These are phyloP conservation scores for Eupithecia abbreviata DNA, from an alignment of 2,888 invertebrate species.

Conservation along the genomic window DNA sequence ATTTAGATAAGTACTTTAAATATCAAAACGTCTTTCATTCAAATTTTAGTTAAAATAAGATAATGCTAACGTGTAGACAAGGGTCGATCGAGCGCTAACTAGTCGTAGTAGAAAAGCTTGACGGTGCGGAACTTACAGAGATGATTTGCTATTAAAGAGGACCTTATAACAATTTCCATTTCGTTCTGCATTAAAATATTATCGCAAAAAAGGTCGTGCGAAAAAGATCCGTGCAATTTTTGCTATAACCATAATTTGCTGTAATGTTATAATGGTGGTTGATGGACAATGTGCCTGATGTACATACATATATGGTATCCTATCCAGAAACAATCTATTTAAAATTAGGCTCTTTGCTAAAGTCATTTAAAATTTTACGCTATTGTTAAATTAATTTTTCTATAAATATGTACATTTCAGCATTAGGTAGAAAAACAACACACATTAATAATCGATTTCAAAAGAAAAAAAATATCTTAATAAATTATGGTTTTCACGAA, in stretches of 20 bases:
- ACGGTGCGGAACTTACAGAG: not conserved
- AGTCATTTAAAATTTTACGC: not conserved
- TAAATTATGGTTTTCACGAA: too few species aligned
- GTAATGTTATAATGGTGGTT: slow-evolving; percentile 32
- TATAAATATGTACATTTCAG: too few species aligned
- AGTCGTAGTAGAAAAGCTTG: not conserved
- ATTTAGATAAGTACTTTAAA: not conserved
- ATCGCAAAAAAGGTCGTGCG: slow-evolving; percentile 27
- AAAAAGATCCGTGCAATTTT: slow-evolving; percentile 33
- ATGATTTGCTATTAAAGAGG: slow-evolving; percentile 11
- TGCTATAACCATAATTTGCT: slow-evolving; percentile 31
- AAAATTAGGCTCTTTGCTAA: not conserved
- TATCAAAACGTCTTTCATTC: not conserved
- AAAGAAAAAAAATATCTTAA: too few species aligned
- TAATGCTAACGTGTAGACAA: not conserved
- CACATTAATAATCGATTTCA: too few species aligned
- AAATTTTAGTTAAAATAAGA: not conserved
- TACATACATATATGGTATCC: not conserved
- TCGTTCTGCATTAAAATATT: slow-evolving; percentile 27
- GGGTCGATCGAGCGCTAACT: not conserved
- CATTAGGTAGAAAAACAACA: too few species aligned
- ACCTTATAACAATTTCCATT: slow-evolving; percentile 23
- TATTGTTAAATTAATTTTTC: not conserved
- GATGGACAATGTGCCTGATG: slow-evolving; percentile 7
- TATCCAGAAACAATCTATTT: not conserved